Evolutionary conservation across 2,113 vertebrate species (phyloP).

Genomic region (Megaleporinus macrocephalus): DNA sequence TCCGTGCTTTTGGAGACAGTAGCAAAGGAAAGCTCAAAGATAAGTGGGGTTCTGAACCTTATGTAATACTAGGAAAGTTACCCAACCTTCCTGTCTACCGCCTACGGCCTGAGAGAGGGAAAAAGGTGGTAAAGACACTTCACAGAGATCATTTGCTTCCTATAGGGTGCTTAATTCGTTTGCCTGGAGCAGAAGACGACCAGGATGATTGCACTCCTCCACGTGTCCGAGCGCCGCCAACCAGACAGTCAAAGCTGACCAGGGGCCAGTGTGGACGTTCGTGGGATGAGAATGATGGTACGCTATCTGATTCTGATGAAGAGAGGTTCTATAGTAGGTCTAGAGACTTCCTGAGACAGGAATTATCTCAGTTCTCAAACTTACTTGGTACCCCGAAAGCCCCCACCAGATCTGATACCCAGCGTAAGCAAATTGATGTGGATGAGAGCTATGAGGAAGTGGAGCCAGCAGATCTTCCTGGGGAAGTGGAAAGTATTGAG

Average conservation of each 20-base stretch:
- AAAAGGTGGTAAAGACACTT: not conserved
- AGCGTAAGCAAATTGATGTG: too few species aligned
- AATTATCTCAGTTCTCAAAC: too few species aligned
- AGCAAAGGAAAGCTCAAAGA: too few species aligned
- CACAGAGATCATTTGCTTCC: constrained; percentile 8
- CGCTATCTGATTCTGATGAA: not conserved
- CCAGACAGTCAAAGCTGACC: not conserved
- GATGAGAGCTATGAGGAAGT: too few species aligned
- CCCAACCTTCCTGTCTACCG: constrained; percentile 8
- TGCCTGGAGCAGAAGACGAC: not conserved
- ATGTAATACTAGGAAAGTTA: too few species aligned
- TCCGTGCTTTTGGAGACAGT: too few species aligned
- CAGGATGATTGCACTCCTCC: not conserved
- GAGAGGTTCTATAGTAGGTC: not conserved
- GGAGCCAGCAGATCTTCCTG: too few species aligned
- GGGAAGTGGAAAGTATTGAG: too few species aligned
- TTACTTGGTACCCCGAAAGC: too few species aligned
- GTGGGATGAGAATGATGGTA: not conserved
- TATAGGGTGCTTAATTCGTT: not conserved
- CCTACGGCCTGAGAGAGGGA: not conserved
- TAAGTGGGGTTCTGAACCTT: too few species aligned
- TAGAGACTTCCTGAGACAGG: too few species aligned
- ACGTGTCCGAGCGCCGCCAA: not conserved
- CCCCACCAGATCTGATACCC: too few species aligned
- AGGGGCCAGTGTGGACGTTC: not conserved